Percentiles rank a stretch among this genome's conserved stretches.
phyloP scores from a whole-genome alignment of 2,888 invertebrate species.

The Conistra vaccinii region DNA sequence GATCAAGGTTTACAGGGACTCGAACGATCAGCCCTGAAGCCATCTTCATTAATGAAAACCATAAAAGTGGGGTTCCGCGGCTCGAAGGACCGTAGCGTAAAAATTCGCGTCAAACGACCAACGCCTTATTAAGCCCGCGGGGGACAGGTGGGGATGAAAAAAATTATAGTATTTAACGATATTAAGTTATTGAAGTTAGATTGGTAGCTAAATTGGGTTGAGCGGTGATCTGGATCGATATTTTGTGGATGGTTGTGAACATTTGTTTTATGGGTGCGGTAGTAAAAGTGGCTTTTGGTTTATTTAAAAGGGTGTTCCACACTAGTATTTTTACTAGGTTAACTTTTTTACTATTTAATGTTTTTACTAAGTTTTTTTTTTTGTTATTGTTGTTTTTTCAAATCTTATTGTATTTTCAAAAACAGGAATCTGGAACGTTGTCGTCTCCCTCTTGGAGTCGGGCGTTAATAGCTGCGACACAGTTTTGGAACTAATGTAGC shows the following conservation, averaged over 20 bases:
- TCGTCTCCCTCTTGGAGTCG: too few species aligned
- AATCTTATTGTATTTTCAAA: too few species aligned
- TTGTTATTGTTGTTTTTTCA: too few species aligned
- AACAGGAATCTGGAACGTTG: too few species aligned
- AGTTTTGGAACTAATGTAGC: too few species aligned
- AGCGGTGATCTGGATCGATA: slow-evolving; percentile 47
- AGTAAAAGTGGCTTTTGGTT: not conserved
- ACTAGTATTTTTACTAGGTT: too few species aligned
- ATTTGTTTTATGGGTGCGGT: not conserved
- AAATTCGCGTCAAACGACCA: slow-evolving; percentile 83
- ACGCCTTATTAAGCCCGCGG: slow-evolving; percentile 85
- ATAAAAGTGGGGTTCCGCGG: slow-evolving; percentile 81
- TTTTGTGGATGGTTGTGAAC: slow-evolving; percentile 17
- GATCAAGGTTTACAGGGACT: slow-evolving; percentile 80
- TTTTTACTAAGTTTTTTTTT: too few species aligned
- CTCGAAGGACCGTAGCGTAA: slow-evolving; percentile 68
- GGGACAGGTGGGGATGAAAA: slow-evolving; percentile 77
- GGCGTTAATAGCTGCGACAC: too few species aligned
- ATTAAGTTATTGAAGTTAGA: slow-evolving; percentile 79
- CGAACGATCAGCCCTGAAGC: slow-evolving; percentile 87
- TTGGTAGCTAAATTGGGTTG: slow-evolving; percentile 70
- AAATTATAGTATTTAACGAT: slow-evolving; percentile 82
- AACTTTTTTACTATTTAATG: too few species aligned
- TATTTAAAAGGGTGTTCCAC: too few species aligned
- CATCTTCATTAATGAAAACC: slow-evolving; percentile 88